A percentile compares a stretch with the other conserved stretches of the same genome.
phyloP scores from a whole-genome alignment of 2,113 vertebrate genomes.

The Corydoras sp. region DNA sequence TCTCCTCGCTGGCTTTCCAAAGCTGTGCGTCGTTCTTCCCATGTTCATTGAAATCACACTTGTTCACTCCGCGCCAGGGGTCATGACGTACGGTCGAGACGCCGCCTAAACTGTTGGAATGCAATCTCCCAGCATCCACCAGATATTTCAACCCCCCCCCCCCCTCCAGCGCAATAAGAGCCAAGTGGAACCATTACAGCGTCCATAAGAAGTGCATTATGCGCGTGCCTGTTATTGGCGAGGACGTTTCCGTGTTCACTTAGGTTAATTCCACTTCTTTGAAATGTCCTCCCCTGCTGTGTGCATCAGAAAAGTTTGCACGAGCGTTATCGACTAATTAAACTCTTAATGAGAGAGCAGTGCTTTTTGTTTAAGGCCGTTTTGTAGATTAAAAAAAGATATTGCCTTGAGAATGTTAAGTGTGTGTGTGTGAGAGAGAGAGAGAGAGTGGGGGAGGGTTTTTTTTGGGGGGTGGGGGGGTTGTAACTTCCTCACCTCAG shows the following conservation, averaged over 20 bases:
- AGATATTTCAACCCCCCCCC: not conserved
- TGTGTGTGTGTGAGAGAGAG: not conserved
- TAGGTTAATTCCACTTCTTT: constrained; percentile 21
- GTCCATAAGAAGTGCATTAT: not conserved
- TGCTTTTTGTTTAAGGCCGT: constrained; percentile 15
- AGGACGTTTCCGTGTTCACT: not conserved
- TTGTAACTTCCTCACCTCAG: not conserved
- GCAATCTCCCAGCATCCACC: not conserved
- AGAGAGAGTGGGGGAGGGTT: too few relatives aligned
- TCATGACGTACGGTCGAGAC: not conserved
- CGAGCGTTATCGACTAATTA: constrained; percentile 29
- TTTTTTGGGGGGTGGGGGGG: not conserved
- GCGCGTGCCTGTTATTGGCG: not conserved
- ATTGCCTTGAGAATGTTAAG: not conserved
- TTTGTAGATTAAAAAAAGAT: constrained; percentile 18
- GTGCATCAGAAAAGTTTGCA: constrained; percentile 13
- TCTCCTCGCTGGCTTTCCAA: not conserved
- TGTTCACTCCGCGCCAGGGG: not conserved
- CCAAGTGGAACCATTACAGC: not conserved
- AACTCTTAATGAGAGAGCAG: constrained; percentile 17
- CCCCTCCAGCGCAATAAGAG: too few relatives aligned
- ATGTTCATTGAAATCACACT: constrained; percentile 7
- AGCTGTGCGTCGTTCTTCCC: not conserved
- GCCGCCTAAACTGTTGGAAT: not conserved
- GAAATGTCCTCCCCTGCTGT: too few relatives aligned